Evolutionary conservation across 1,140 invertebrate species (phyloP).

Genomic region (Adelges cooleyi): DNA sequence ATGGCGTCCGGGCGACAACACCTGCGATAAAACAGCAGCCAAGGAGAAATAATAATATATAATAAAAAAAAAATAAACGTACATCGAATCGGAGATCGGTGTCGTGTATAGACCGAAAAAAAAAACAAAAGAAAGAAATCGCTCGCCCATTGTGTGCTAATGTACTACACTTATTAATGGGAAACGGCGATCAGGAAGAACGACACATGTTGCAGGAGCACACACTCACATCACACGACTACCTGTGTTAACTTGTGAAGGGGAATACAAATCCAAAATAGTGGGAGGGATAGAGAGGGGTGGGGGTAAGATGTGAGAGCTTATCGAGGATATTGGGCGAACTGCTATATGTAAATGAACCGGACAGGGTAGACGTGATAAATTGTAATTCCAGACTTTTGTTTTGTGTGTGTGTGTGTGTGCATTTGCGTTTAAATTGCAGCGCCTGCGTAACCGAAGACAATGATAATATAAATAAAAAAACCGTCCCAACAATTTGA

Average conservation of each 20-base stretch:
- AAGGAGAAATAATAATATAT: too few relatives aligned
- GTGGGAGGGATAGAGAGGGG: too few relatives aligned
- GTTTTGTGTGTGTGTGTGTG: not conserved
- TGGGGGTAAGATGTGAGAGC: too few relatives aligned
- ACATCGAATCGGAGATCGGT: not conserved
- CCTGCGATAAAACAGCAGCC: too few relatives aligned
- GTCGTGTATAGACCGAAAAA: not conserved
- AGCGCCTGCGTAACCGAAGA: not conserved
- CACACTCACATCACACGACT: not conserved
- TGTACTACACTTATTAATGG: not conserved
- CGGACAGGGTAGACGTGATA: conserved; percentile 1
- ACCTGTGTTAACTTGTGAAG: too few relatives aligned
- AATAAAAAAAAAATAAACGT: too few relatives aligned
- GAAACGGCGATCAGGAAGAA: not conserved
- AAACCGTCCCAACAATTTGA: not conserved
- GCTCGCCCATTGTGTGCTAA: conserved; percentile 22
- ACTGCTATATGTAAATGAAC: conserved; percentile 10
- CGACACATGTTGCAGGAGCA: not conserved
- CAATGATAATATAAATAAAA: not conserved
- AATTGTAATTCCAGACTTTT: conserved; percentile 19
- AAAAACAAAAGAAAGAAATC: not conserved
- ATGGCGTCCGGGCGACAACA: too few relatives aligned
- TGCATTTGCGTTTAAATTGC: not conserved
- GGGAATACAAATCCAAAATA: too few relatives aligned
- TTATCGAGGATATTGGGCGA: not conserved